Evolutionary conservation across 2,113 vertebrate species (phyloP), one percentile per base, ranked within the genome.

Genomic region (pig (Sus scrofa)): DNA sequence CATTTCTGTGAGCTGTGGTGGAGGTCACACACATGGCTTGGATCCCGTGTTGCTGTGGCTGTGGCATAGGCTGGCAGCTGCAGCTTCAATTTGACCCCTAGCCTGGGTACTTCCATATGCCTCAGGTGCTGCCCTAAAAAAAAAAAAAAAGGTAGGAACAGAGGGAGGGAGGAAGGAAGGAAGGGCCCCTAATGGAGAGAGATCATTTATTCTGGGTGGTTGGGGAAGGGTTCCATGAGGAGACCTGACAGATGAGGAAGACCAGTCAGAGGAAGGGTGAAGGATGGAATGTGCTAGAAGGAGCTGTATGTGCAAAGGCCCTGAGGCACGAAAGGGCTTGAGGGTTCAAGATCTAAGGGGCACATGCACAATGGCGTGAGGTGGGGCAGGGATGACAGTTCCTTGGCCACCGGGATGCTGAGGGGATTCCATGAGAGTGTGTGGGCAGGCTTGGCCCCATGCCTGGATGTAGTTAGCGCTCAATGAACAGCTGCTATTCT

Each of bases 291-390:
- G 2, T 52, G 56, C 62, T 54, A 67, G 58, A 71, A 86, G n/a
- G 73, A 79, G 22, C 7, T 32, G 27, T 9, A 37, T 18, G 8
- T 85, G 71, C 77, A 71, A 85, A 96, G 68, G 85, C 68, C 65
- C 39, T 24, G 62, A 71, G 75, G 44, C 34, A 84, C 24, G 67
- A 71, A 52, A 56, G 63, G 63, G 56, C n/a, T 58, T 1, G 7
- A 26, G 54, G 68, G 30, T 12, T 86, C 27, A 10, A 12, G 37
- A 37, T 30, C 52, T 52, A 39, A 74, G 52, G 73, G 44, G 12
- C 19, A 24, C 16, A 1, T 0, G 1, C 8, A 63, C 2, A 6
- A 44, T 9, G 37, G 13, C 27, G 26, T 4, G 65, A 58, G 32
- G 63, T 11, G 26, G 50, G 83, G n/a, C 4, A 30, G 58, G n/a